Evolutionary conservation across 2,888 invertebrate genomes (phyloP), one percentile per base, ranked within the genome.

Genomic region (Drosophila planitibia): DNA sequence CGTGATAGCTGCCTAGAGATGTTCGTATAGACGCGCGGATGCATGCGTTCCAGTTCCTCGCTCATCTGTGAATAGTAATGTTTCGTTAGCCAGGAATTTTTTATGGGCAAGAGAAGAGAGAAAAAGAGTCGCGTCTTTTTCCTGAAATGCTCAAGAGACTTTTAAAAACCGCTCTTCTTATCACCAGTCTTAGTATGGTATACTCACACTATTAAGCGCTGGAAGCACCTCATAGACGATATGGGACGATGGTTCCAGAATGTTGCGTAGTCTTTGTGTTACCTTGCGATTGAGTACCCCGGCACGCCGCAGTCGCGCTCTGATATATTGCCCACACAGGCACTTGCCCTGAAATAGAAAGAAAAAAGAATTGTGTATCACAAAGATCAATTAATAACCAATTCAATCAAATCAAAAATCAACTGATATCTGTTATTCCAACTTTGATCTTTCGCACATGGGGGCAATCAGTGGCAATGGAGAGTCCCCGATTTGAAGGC

Each of bases 301-400:
- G 1, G 96, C 96, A 59, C 97, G 95, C 79, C 97, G 95, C 80
- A 97, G 94, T 65, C 96, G 95, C 41, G 95, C 95, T 76, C 96
- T 95, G 58, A 97, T 96, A 91, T 97, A 97, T 85, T 97, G 96
- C 5, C 96, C 95, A 90, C 97, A 97, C 6, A 97, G 94, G 32
- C 96, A 96, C 70, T 96, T 95, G 61, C 97, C 97, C 95, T 93
- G 76, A 5, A 59, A 59, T 9, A 16, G 54, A 69, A 32, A 57
- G 16, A 63, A 47, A 6, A 61, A 62, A 63, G 47, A 47, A 25
- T 47, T 47, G 25, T 25, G 47, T 16, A 47, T 47, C 47, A 72
- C 58, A 49, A 58, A 66, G 59, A 60, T 82, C 54, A 74, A 78
- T 82, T 72, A 78, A 78, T 69, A 68, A 59, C 54, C 60, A 59